Conservation (phyloP, 2,888 invertebrate species). For the Tenthredo scrophulariae region DNA sequence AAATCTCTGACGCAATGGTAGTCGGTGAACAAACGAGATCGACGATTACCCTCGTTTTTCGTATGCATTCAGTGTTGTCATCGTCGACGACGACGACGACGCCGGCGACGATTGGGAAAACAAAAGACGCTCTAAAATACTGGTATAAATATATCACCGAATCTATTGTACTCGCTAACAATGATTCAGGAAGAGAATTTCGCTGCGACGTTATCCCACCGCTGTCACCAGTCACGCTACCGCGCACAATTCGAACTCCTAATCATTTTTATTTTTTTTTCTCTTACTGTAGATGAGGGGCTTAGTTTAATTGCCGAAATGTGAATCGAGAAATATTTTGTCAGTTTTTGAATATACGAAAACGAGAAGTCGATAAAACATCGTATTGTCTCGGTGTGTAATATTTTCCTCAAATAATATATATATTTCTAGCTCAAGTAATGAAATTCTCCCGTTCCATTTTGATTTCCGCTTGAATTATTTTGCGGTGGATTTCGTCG, state of each 20-base stretch:
- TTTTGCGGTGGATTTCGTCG: neutral
- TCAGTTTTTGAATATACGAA: neutral
- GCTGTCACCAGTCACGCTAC: slow-evolving; percentile 31
- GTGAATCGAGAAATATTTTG: neutral
- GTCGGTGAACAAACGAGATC: slow-evolving; percentile 11
- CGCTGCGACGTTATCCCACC: slow-evolving; percentile 27
- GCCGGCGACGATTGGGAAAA: slow-evolving; percentile 27
- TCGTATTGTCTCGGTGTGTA: neutral
- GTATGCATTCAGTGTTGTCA: slow-evolving; percentile 11
- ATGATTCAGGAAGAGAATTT: slow-evolving; percentile 26
- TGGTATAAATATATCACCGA: slow-evolving; percentile 29
- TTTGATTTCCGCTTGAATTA: slow-evolving; percentile 18
- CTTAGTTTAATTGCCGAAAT: neutral
- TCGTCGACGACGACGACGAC: slow-evolving; percentile 14
- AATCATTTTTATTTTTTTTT: neutral
- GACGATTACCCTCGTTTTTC: slow-evolving; percentile 35
- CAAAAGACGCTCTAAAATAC: slow-evolving; percentile 28
- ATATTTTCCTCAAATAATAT: neutral
- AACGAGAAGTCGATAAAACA: neutral
- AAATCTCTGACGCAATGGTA: neutral
- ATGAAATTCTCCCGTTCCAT: neutral
- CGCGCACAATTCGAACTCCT: neutral
- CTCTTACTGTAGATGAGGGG: neutral
- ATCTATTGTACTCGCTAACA: slow-evolving; percentile 41
- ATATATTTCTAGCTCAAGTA: neutral